Conservation (phyloP, 2,888 invertebrate species). For the Deilephila porcellus region DNA sequence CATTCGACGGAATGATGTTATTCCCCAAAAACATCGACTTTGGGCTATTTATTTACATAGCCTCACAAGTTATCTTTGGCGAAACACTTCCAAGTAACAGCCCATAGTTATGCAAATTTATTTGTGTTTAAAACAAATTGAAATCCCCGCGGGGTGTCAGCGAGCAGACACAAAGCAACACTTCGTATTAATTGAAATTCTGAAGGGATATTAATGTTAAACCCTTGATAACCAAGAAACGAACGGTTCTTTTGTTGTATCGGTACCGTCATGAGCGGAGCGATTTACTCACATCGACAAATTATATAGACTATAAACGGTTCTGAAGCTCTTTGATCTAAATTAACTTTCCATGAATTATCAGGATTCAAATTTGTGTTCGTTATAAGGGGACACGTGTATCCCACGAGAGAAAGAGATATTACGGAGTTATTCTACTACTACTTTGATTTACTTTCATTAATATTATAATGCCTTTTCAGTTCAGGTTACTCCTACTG, state of each 20-base stretch:
- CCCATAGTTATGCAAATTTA: constrained; percentile 30
- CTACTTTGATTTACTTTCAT: too few relatives aligned
- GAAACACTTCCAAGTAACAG: constrained; percentile 19
- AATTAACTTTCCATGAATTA: background rate
- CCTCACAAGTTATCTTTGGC: constrained; percentile 19
- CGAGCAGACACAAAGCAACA: constrained; percentile 27
- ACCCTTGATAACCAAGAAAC: constrained; percentile 19
- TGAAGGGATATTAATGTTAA: constrained; percentile 24
- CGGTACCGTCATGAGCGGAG: background rate
- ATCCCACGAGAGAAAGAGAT: too few relatives aligned
- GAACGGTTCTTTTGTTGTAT: background rate
- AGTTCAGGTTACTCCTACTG: too few relatives aligned
- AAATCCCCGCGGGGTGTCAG: constrained; percentile 27
- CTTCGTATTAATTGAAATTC: constrained; percentile 30
- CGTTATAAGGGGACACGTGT: too few relatives aligned
- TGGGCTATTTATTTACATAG: constrained; percentile 22
- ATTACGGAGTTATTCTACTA: too few relatives aligned
- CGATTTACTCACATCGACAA: background rate
- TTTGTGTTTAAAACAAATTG: constrained; percentile 32
- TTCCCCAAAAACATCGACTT: constrained; percentile 3
- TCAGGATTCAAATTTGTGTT: too few relatives aligned
- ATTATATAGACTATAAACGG: background rate
- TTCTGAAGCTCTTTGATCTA: background rate
- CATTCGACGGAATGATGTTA: background rate
- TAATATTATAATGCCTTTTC: too few relatives aligned